Conservation (phyloP, 1,140 invertebrate genomes). For the Charaxes varanes region DNA sequence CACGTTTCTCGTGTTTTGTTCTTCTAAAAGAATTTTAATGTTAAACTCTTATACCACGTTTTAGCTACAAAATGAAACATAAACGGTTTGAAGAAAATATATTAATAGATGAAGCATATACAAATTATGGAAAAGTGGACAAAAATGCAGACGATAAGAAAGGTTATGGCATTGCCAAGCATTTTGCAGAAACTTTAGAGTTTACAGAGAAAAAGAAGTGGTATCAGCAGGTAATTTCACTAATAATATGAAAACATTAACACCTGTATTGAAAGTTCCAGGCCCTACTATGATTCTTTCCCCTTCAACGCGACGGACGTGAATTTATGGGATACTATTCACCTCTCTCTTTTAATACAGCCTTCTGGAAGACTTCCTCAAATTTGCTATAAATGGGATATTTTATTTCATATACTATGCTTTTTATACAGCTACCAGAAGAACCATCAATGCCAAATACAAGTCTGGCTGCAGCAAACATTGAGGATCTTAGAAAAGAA, state of each 20-base stretch:
- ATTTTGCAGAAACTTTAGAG: conserved; percentile 63
- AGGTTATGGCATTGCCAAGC: conserved; percentile 58
- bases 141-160: conserved; percentile 64
- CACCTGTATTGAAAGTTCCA: too few relatives aligned
- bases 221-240: conserved; percentile 63
- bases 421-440: conserved; percentile 55
- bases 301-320: too few relatives aligned
- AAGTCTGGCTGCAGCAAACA: conserved; percentile 62
- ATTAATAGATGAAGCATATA: conserved; percentile 62
- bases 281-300: too few relatives aligned
- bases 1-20: conserved; percentile 14
- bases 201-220: conserved; percentile 69
- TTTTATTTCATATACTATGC: too few relatives aligned
- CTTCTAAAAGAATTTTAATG: too few relatives aligned
- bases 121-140: conserved; percentile 51
- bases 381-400: too few relatives aligned
- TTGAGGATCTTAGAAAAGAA: conserved; percentile 75
- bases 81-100: conserved; percentile 71
- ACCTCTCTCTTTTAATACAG: too few relatives aligned
- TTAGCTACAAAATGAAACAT: conserved; percentile 72
- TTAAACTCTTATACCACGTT: too few relatives aligned
- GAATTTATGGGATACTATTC: too few relatives aligned
- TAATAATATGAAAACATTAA: too few relatives aligned
- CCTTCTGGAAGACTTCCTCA: too few relatives aligned
- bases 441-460: conserved; percentile 50